Base-by-base conservation (phyloP, 2,113 vertebrate genomes). In the Percina caprodes region DNA sequence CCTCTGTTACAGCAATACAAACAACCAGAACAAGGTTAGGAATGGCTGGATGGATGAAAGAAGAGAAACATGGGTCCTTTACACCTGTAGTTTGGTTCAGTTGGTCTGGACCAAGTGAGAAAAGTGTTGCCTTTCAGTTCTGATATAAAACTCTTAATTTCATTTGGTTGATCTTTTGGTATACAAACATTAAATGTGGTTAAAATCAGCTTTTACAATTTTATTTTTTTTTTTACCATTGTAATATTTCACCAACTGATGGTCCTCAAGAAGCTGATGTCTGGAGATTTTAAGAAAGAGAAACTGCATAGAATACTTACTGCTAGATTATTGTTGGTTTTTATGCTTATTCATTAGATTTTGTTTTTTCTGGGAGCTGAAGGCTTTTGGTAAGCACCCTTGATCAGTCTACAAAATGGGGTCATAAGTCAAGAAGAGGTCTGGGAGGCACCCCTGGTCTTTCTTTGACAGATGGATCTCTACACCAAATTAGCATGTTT, bases 1-100 rank as follows among this genome's bases (percentile, higher is more conserved):
- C 88, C 88, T 99, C 65, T 98, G 98, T 86, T 96, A 99, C 83
- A 89, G 88, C 88, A 95, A 98, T 42, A 90, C 92, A 61, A 86
- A 89, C 45, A 99, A 99, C 88, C 97, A 99, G 91, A 95, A 98
- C 78, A 97, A 97, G 97, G 98, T 99, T 86, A 42, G 79, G 4
- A 51, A 55, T 35, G 11, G 26, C 24, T 35, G 39, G 21, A 48
- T 55, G 46, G 19, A 60, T 66, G 52, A 21, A 66, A 39, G 3
- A 26, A 66, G n/a, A 21, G 16, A 24, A 63, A 23, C 14, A 2
- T 42, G 0, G 33, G 9, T 19, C 16, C 45, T 65, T 74, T 10
- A 51, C 46, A 33, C 16, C 23, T 58, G 35, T 7, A 23, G 35
- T 60, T 55, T 21, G 18, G 39, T 30, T 72, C 10, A 58, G 12